A percentile compares a stretch with the other conserved stretches of the same genome.
Conservation (phyloP, 2,797 vertebrate species). For the Distichodus sexfasciatus region DNA sequence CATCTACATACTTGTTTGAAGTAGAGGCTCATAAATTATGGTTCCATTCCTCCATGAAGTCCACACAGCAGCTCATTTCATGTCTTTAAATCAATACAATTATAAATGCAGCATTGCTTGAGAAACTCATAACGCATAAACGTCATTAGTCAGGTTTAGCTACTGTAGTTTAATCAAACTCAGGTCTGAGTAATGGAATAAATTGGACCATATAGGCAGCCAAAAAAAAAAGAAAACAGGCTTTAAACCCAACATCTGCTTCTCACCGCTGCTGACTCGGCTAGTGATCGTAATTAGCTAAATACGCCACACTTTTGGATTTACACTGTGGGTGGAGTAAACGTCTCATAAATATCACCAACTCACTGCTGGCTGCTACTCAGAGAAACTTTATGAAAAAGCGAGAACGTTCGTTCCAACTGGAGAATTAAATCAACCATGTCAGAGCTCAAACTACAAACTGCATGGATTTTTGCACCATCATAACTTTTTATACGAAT, state of each 20-base stretch:
- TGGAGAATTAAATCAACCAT: too few relatives aligned
- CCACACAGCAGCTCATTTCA: not conserved
- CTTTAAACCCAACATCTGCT: constrained; percentile 27
- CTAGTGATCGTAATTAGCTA: constrained; percentile 34
- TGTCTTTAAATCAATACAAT: too few relatives aligned
- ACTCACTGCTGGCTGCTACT: constrained; percentile 3
- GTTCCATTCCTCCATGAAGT: not conserved
- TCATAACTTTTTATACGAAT: too few relatives aligned
- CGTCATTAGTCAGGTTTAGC: not conserved
- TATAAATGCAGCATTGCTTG: not conserved
- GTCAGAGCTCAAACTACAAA: too few relatives aligned
- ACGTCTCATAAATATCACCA: not conserved
- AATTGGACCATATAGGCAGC: not conserved
- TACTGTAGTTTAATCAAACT: not conserved
- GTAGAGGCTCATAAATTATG: too few relatives aligned
- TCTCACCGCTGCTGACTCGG: constrained; percentile 23
- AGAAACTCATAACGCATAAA: too few relatives aligned
- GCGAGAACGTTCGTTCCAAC: not conserved
- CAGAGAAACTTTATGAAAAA: not conserved
- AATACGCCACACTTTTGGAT: constrained; percentile 19
- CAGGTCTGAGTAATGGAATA: not conserved
- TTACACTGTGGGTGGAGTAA: constrained; percentile 9
- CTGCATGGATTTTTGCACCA: too few relatives aligned
- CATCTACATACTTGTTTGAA: too few relatives aligned
- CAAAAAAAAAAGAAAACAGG: too few relatives aligned